phyloP scores from a whole-genome alignment of 2,113 vertebrate genomes.

The Plotosus lineatus region DNA sequence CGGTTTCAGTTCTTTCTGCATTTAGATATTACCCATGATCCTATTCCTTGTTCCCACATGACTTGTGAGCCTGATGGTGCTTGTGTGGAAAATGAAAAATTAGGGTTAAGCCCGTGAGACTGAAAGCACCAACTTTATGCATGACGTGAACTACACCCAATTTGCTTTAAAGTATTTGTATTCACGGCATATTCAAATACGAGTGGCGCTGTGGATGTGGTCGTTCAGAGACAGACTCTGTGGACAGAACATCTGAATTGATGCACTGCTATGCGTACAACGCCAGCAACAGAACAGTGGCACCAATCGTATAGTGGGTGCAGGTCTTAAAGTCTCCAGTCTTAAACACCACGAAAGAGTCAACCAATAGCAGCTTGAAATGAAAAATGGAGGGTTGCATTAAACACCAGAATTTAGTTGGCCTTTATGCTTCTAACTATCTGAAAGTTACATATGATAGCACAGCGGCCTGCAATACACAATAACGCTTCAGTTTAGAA shows the following conservation, averaged over 20 bases:
- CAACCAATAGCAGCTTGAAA: no score
- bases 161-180: neutral
- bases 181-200: neutral
- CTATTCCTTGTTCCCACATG: neutral
- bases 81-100: neutral
- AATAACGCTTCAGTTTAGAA: neutral
- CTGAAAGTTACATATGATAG: neutral
- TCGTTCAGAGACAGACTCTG: no score
- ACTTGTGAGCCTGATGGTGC: neutral
- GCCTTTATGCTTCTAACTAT: neutral
- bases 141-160: neutral
- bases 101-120: neutral
- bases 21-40: neutral
- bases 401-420: neutral
- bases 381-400: no score
- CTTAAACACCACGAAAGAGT: neutral
- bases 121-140: neutral
- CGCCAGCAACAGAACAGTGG: neutral
- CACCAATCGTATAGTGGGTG: neutral
- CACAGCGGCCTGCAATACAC: neutral
- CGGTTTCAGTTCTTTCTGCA: no score
- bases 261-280: neutral
- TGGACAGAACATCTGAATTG: no score
- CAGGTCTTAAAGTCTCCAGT: neutral
- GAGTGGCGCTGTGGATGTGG: neutral